Evolutionary conservation across 2,797 vertebrate genomes (phyloP).

Genomic region (Pipistrellus nathusii): DNA sequence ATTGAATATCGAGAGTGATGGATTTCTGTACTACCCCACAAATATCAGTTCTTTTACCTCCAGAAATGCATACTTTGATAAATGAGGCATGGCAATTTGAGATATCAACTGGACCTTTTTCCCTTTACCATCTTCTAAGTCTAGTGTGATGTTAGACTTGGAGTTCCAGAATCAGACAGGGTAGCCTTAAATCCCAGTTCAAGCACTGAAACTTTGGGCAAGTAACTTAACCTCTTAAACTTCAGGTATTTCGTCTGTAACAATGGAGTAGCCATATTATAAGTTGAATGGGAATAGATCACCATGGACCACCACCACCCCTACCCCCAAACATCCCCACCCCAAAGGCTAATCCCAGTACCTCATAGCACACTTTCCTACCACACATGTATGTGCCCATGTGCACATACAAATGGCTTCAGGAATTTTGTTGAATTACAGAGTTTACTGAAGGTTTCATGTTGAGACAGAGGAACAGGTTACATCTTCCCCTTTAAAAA

Average conservation of each 20-base stretch:
- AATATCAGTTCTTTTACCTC: not conserved
- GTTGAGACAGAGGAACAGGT: not conserved
- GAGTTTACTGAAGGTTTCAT: not conserved
- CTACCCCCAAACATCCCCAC: not conserved
- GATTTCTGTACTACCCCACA: not conserved
- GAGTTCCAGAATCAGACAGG: not conserved
- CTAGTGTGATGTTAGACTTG: not conserved
- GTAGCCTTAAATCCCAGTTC: not conserved
- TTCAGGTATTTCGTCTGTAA: not conserved
- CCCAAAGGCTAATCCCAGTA: not conserved
- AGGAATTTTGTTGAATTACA: not conserved
- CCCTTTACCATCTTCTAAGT: not conserved
- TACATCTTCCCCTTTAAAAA: not conserved
- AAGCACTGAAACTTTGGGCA: not conserved
- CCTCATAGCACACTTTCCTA: not conserved
- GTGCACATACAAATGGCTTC: not conserved
- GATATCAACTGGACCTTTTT: not conserved
- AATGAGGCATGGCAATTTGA: not conserved
- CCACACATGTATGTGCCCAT: not conserved
- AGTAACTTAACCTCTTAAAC: not conserved
- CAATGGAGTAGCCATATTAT: not conserved
- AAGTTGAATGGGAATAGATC: not conserved
- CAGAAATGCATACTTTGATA: not conserved
- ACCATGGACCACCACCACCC: not conserved
- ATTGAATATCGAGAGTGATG: not conserved